Evolutionary conservation across 2,888 invertebrate species (phyloP).

Genomic region (Tetragonula carbonaria): DNA sequence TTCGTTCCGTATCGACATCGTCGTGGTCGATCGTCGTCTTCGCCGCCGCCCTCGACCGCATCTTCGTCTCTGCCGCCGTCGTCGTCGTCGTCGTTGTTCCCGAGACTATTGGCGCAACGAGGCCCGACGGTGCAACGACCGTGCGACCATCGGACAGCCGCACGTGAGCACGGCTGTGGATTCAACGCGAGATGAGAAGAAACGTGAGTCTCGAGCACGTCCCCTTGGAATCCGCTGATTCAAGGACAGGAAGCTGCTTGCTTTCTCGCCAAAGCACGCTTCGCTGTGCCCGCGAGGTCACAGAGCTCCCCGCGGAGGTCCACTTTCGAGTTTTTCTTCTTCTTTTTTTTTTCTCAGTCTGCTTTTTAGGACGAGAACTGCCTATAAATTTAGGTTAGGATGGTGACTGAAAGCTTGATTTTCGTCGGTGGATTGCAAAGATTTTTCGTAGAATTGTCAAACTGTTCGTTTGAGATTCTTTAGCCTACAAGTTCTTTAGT

Average conservation of each 20-base stretch:
- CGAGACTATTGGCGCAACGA: slow-evolving; percentile 33
- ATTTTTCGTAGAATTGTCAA: neutral
- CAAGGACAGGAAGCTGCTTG: slow-evolving; percentile 23
- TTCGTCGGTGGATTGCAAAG: neutral
- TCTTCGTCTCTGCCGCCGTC: slow-evolving; percentile 7
- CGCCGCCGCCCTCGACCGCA: slow-evolving; percentile 22
- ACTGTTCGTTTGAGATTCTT: neutral
- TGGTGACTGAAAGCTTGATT: neutral
- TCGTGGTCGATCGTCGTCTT: slow-evolving; percentile 33
- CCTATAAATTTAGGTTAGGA: neutral
- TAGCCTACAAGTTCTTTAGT: neutral
- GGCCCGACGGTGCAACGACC: slow-evolving; percentile 56
- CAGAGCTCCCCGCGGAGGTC: too few relatives aligned
- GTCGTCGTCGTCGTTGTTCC: neutral
- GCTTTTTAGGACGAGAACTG: neutral
- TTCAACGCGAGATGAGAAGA: slow-evolving; percentile 70
- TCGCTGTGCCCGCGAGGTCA: slow-evolving; percentile 3
- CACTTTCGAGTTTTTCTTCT: too few relatives aligned
- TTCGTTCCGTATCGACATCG: slow-evolving; percentile 37
- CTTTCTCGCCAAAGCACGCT: neutral
- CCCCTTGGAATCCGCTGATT: neutral
- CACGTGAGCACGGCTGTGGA: slow-evolving; percentile 66
- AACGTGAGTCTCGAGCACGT: slow-evolving; percentile 63
- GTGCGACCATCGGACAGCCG: slow-evolving; percentile 52
- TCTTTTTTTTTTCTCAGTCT: neutral